Base-by-base conservation (phyloP, 2,797 vertebrate genomes). In the Gadopsis marmoratus region DNA sequence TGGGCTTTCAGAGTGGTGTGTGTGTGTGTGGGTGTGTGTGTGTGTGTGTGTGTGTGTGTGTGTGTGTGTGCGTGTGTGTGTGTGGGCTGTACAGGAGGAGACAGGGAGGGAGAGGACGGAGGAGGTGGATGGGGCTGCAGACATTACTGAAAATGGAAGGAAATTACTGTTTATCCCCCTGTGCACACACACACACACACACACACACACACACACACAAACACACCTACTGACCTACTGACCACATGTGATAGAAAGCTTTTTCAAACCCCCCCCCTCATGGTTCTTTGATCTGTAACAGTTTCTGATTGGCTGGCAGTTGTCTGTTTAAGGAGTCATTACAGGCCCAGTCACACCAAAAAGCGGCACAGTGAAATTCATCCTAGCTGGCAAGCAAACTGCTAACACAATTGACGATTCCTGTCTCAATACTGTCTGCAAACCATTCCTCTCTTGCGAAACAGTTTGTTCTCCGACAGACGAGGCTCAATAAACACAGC, bases 61-160 rank as follows among this genome's bases (percentile, higher is more conserved):
- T 56, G 61, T 45, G 26, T 68, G 56, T 69, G 53, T 54, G 56
- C 72, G 61, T n/a, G 47, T 64, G 58, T 72, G 51, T 63, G 50
- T 64, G 61, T 61, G 21, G 59, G 37, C 51, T 66, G n/a, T 51
- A 29, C 5, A 5, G 53, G 55, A 35, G 53, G 58, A 72, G 76
- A 50, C 1, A 26, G 23, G 37, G 59, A 56, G 19, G 41, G 35
- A 31, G 19, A 56, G 67, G 53, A 23, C 53, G 68, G 64, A 71
- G 33, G 58, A 69, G 39, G 37, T 51, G 65, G 84, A 78, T 4
- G 26, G 29, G 61, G 73, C 79, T 66, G 73, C 84, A 86, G 79
- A 84, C 82, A 80, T 90, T 83, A 87, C 66, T 75, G 76, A 83
- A 89, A 88, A 80, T 79, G 26, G 74, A 63, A 86, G 88, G 88